phyloP scores from a whole-genome alignment of 2,797 vertebrate species.

The Scolopax bukidnonensis region DNA sequence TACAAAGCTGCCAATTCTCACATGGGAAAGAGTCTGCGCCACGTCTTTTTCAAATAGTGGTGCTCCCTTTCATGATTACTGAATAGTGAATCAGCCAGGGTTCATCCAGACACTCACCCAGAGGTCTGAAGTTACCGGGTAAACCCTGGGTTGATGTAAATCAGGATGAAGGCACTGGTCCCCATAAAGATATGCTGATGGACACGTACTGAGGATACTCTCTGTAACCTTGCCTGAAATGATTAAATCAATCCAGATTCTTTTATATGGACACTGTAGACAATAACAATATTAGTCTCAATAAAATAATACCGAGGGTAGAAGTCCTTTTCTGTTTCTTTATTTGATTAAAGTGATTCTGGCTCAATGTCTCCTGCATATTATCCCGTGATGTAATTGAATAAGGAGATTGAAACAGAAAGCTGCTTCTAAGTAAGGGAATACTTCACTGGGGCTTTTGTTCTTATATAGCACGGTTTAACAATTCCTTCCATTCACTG shows the following conservation, averaged over 20 bases:
- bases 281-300: constrained; percentile 58
- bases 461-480: constrained; percentile 35
- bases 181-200: background rate
- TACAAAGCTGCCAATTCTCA: background rate
- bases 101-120: background rate
- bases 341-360: constrained; percentile 42
- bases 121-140: background rate
- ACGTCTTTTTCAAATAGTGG: background rate
- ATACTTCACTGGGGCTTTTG: constrained; percentile 61
- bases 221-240: constrained; percentile 11
- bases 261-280: constrained; percentile 32
- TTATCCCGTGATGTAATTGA: constrained; percentile 50
- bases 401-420: constrained; percentile 38
- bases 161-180: background rate
- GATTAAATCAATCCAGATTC: constrained; percentile 14
- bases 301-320: constrained; percentile 27
- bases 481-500: constrained; percentile 61
- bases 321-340: constrained; percentile 38
- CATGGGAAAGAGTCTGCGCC: background rate
- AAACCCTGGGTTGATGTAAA: background rate
- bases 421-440: constrained; percentile 55
- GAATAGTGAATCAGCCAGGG: background rate
- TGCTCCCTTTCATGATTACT: background rate
- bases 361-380: background rate
- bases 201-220: background rate